Base-by-base conservation (phyloP, 2,797 vertebrate genomes). In the Chelmon rostratus region DNA sequence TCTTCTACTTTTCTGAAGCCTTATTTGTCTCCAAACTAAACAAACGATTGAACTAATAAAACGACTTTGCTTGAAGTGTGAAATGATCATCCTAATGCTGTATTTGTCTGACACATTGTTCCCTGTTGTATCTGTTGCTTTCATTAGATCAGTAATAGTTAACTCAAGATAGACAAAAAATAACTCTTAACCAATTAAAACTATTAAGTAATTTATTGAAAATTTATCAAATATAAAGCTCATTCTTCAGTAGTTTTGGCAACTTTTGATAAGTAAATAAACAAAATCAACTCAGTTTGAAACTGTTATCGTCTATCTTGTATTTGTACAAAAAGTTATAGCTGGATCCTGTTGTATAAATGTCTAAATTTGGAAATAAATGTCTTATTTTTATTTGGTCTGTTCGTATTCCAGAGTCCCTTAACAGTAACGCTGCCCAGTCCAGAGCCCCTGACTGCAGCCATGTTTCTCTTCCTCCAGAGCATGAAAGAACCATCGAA, bases 401-500 rank as follows among this genome's bases (percentile, higher is more conserved):
- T 35, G 13, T 66, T 53, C 11, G 7, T 68, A 11, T 88, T 91
- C 73, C 93, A 99, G 98, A 97, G 93, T 85, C 95, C 95, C 0
- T 79, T 99, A 92, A 95, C 94, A 3, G 95, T 98, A 73, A 95
- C 91, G 37, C 96, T 99, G 73, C 94, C 96, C 69, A 95, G 95
- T 82, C 98, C 98, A 0, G 98, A 98, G 83, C 96, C 98, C 19
- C 93, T 99, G 93, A 99, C 98, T 52, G 96, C 98, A 38, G 97
- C 98, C 73, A 97, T 99, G 97, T 97, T 99, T 92, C 94, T 97
- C 87, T 99, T 99, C 92, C 96, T 99, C 81, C 96, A 98, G 79
- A 97, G 93, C 91, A 99, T 99, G 97, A 98, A 97, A 89, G 98
- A 98, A 77, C 80, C 96, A 37, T 97, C 97, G 42, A 98, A 96